Percentiles rank a stretch among this genome's conserved stretches.
These are phyloP conservation scores for Sebastes fasciatus DNA, from an alignment of 2,113 vertebrate species.

Conservation along the genomic window DNA sequence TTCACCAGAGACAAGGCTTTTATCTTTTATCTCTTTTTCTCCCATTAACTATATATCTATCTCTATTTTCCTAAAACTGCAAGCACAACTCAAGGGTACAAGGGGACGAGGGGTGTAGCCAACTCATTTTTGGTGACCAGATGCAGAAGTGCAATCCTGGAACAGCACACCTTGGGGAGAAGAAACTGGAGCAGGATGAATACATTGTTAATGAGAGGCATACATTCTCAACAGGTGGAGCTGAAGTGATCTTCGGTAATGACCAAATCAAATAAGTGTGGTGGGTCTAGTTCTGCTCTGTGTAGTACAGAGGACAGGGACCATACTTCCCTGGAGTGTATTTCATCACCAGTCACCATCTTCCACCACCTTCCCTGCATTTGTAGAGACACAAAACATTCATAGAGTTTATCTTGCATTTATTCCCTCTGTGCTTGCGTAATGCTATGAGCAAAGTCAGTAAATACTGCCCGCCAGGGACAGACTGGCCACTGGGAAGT, in stretches of 20 bases:
- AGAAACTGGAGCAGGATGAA: background rate
- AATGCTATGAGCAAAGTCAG: background rate
- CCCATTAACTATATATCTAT: background rate
- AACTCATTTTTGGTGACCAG: background rate
- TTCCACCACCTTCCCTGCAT: background rate
- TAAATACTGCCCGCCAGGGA: background rate
- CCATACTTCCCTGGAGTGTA: background rate
- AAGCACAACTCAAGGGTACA: background rate
- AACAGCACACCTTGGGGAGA: background rate
- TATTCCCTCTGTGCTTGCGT: background rate
- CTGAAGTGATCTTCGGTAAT: background rate
- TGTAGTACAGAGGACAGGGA: background rate
- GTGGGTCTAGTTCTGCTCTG: background rate
- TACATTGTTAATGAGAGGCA: background rate
- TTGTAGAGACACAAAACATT: background rate
- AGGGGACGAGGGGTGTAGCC: background rate
- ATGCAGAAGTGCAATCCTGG: constrained; percentile 8
- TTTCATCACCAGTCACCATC: background rate
- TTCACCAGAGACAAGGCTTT: constrained; percentile 39
- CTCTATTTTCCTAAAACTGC: background rate
- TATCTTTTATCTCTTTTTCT: constrained; percentile 26
- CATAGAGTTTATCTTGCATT: background rate
- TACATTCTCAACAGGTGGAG: background rate
- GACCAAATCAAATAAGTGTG: background rate
- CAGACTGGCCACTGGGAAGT: no score